Conservation (phyloP, 2,113 vertebrate species). For the Rattus norvegicus region DNA sequence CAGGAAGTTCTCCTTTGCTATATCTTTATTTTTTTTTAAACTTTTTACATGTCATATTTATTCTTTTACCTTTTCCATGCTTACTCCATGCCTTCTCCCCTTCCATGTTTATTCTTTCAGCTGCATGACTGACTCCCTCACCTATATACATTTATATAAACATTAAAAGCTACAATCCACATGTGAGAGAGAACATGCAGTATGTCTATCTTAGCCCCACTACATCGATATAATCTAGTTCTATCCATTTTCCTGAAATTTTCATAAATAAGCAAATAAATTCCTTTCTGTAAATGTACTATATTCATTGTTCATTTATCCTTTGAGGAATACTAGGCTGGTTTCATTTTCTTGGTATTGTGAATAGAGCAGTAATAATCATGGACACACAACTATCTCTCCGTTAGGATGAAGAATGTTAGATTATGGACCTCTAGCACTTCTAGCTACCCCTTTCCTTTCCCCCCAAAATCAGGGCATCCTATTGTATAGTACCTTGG, state of each 20-base stretch:
- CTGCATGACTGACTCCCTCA: background rate
- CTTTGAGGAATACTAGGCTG: background rate
- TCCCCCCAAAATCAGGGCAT: background rate
- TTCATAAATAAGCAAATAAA: background rate
- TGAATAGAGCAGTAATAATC: background rate
- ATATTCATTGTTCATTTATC: background rate
- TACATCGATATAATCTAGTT: background rate
- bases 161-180: background rate
- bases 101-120: background rate
- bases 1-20: too few relatives aligned
- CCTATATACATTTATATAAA: background rate
- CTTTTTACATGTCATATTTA: background rate
- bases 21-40: too few relatives aligned
- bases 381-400: background rate
- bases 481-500: background rate
- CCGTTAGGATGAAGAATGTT: background rate
- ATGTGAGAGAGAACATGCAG: background rate
- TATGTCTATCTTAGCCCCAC: background rate
- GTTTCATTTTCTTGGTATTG: background rate
- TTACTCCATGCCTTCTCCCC: background rate
- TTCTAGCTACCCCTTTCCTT: background rate
- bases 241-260: background rate
- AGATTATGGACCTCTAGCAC: background rate
- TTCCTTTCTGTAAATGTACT: background rate
- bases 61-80: background rate